Base-by-base conservation (phyloP, 1,140 invertebrate species). In the Drosophila ironensis region DNA sequence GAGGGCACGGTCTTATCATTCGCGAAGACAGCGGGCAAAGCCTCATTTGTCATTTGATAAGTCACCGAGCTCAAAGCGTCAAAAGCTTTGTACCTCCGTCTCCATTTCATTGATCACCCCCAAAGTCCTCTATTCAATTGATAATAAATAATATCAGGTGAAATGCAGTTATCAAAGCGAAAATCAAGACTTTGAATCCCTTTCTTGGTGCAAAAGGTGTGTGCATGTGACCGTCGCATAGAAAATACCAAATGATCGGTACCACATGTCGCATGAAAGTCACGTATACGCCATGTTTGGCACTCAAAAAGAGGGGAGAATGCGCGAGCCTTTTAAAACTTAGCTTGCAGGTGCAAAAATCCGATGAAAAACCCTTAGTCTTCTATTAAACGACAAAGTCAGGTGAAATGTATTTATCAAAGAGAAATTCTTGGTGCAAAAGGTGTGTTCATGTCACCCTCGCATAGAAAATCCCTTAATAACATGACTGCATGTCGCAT, bases 11-110 rank as follows among this genome's bases (percentile, higher is more conserved):
- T 70, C 69, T 74, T 78, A 78, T 78, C 71, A 30, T 54, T 48
- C 12, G 17, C 35, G 35, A 61, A 51, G 52, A 52, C 66, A 44
- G 45, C 40, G 38, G 9, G 46, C 40, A 42, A 71, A 71, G 68
- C 28, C 47, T 51, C 64, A 48, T 74, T 40, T 72, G 71, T 67
- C 76, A 81, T 64, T 42, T 66, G 63, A 82, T 82, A 78, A 72
- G 84, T 82, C 73, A 70, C 35, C 33, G 20, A 16, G 41, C 40
- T 47, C 33, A 46, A 56, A 45, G 52, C 63, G 50, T 51, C 56
- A 56, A 42, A 22, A 11, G 51, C 35, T 57, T 50, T 67, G 57
- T 63, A 28, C 37, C 56, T 46, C 5, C 17, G 52, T 59, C 41
- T 73, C 37, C 37, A 28, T 66, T 42, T 56, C 47, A 53, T 35